Evolutionary conservation across 2,797 vertebrate species (phyloP), one percentile per base, ranked within the genome.

Genomic region (Buceros bicornis): DNA sequence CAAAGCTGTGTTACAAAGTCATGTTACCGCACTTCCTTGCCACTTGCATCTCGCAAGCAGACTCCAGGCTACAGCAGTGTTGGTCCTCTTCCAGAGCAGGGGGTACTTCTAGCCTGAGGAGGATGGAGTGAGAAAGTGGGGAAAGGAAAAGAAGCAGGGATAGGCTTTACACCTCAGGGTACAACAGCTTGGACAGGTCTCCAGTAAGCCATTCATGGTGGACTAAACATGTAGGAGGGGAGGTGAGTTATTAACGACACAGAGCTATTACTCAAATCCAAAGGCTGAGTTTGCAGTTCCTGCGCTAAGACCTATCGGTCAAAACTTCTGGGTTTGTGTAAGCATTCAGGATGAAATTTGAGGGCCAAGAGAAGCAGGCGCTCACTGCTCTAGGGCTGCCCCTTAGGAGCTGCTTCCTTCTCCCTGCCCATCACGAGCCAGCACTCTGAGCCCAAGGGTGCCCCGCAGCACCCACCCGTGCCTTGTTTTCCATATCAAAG

Each of bases 381-480:
- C 20, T 18, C 15, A 5, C 3, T 66, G 54, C 33, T 65, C 14
- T 6, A 69, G 47, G 22, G 40, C 16, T 56, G 22, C 25, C 24
- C 45, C 11, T 16, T 50, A 28, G 40, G 57, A 67, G 13, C 13
- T 37, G 26, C 15, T 62, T 57, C 66, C 48, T 58, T 22, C 50
- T 43, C 12, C 12, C 37, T 86, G 28, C 10, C 57, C 2, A 1
- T 47, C 28, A 42, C 35, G 35, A 76, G 54, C 8, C 4, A 1
- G 33, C 28, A 31, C 40, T 53, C 33, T 37, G 71, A 53, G 64
- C 26, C 31, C 54, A 26, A 4, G 26, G 7, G 7, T 62, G 21
- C 43, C 37, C 57, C 10, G 1, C 12, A 10, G 28, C 35, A 51
- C 31, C 10, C 43, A 29, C 1, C 0, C 1, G 1, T 25, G 28